Evolutionary conservation across 2,888 invertebrate genomes (phyloP).

Genomic region (Chrysolina oricalcia): DNA sequence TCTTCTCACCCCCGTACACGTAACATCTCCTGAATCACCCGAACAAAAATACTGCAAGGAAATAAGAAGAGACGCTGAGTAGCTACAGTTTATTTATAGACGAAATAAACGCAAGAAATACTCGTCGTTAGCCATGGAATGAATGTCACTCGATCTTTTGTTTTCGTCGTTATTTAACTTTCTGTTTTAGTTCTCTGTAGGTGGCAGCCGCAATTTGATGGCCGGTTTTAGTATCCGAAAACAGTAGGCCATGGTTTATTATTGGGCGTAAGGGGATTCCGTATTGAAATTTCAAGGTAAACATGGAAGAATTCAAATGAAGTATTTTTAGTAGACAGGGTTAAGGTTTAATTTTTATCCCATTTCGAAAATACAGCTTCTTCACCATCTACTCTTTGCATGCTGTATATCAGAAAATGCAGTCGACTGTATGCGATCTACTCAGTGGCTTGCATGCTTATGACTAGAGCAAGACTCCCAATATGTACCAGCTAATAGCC

Average conservation of each 20-base stretch:
- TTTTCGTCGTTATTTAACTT: constrained; percentile 18
- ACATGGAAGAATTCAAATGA: not conserved
- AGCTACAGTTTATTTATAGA: constrained; percentile 6
- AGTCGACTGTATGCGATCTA: no score
- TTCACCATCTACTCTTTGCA: no score
- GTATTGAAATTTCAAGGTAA: not conserved
- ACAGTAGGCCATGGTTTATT: constrained; percentile 15
- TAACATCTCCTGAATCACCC: not conserved
- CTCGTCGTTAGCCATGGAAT: constrained; percentile 21
- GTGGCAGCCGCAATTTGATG: constrained; percentile 13
- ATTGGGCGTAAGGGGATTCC: not conserved
- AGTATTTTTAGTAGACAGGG: no score
- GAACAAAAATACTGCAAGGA: not conserved
- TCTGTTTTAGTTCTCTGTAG: constrained; percentile 17
- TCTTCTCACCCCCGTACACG: not conserved
- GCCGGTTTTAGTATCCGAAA: constrained; percentile 1
- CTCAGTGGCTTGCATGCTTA: no score
- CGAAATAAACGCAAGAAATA: constrained; percentile 6
- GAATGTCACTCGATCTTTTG: constrained; percentile 23
- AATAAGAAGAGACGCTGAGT: constrained; percentile 7
- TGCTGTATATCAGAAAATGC: no score
- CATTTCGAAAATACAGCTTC: no score
- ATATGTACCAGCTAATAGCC: no score
- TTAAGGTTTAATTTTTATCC: no score
- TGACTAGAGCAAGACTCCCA: no score